Evolutionary conservation across 2,797 vertebrate genomes (phyloP).

Genomic region (Myotis vivesi): DNA sequence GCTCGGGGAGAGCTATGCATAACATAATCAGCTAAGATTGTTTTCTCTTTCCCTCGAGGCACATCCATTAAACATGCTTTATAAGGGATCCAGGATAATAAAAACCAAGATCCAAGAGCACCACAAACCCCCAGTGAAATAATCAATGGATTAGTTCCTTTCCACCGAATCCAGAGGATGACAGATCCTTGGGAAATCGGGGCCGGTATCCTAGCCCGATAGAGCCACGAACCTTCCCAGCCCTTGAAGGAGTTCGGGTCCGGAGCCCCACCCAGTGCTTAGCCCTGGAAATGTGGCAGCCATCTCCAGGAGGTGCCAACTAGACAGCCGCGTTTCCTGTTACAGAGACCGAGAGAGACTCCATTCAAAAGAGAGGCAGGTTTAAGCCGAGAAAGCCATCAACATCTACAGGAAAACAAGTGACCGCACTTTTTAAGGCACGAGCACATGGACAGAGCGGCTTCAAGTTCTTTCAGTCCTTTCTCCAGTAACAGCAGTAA

Average conservation of each 20-base stretch:
- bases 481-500: not conserved
- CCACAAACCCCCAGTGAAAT: slow-evolving; percentile 68
- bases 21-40: slow-evolving; percentile 71
- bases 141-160: slow-evolving; percentile 69
- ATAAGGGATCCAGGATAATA: slow-evolving; percentile 73
- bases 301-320: not conserved
- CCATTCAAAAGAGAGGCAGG: not conserved
- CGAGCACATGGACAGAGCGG: not conserved
- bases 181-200: slow-evolving; percentile 27
- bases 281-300: not conserved
- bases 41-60: slow-evolving; percentile 72
- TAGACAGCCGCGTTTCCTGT: not conserved
- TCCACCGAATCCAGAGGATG: slow-evolving; percentile 45
- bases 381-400: not conserved
- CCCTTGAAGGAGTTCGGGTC: not conserved
- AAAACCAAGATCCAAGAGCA: slow-evolving; percentile 71
- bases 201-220: not conserved
- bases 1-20: slow-evolving; percentile 73
- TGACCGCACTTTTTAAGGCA: slow-evolving; percentile 16
- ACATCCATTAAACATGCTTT: slow-evolving; percentile 75
- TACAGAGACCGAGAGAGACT: not conserved
- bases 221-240: not conserved
- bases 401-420: slow-evolving; percentile 5
- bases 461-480: not conserved
- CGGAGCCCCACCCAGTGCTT: not conserved